Percentiles rank a stretch among this genome's conserved stretches.
Conservation (phyloP, 2,113 vertebrate species). For the Entelurus aequoreus region DNA sequence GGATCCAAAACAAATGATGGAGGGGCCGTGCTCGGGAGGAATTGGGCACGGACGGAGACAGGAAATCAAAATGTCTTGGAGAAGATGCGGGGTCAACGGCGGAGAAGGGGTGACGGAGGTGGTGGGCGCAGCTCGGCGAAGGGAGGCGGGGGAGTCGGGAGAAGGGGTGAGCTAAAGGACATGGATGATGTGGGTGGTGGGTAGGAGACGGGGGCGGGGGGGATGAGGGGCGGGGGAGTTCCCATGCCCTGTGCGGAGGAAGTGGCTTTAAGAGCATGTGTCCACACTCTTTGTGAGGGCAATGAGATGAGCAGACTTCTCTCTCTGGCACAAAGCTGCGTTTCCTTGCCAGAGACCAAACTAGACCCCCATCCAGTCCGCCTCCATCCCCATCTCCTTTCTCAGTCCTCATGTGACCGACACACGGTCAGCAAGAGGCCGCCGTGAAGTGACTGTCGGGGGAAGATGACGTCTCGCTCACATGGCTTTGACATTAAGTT, state of each 20-base stretch:
- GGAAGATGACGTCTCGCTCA: constrained; percentile 36
- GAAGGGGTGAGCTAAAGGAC: constrained; percentile 57
- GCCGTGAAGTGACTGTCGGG: constrained; percentile 14
- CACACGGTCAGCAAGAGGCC: constrained; percentile 17
- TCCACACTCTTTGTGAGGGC: constrained; percentile 44
- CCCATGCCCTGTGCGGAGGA: constrained; percentile 77
- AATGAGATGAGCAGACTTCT: constrained; percentile 66
- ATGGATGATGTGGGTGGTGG: constrained; percentile 62
- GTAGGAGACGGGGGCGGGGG: constrained; percentile 50
- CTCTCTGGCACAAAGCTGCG: constrained; percentile 56
- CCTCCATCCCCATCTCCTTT: constrained; percentile 28
- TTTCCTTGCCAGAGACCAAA: constrained; percentile 58
- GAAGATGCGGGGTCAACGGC: constrained; percentile 49
- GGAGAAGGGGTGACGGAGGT: constrained; percentile 34
- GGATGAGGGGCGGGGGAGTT: constrained; percentile 68
- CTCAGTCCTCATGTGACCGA: constrained; percentile 29
- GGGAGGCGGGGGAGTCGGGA: constrained; percentile 30
- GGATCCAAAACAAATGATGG: constrained; percentile 97
- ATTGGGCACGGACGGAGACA: constrained; percentile 93
- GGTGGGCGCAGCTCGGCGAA: constrained; percentile 30
- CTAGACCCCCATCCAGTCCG: constrained; percentile 11
- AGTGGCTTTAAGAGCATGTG: constrained; percentile 64
- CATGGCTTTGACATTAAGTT: constrained; percentile 42
- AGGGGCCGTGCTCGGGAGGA: constrained; percentile 77
- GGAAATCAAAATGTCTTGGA: constrained; percentile 61